Evolutionary conservation across 2,888 invertebrate genomes (phyloP).

Genomic region (Melanostoma scalare): DNA sequence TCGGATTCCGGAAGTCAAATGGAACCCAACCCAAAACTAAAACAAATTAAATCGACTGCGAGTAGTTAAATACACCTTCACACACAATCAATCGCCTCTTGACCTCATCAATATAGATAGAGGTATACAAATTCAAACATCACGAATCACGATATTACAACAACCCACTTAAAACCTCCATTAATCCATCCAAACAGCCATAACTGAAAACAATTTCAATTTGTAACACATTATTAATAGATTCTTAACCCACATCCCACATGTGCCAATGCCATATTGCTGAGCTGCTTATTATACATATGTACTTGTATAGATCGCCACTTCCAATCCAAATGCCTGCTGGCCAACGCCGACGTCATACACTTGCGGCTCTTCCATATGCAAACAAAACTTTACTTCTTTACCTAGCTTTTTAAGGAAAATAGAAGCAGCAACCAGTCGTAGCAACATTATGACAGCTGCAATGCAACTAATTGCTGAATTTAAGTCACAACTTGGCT

Average conservation of each 20-base stretch:
- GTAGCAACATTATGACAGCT: constrained; percentile 40
- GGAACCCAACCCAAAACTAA: no score
- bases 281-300: neutral
- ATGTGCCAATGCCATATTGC: constrained; percentile 43
- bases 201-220: constrained; percentile 48
- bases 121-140: constrained; percentile 27
- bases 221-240: constrained; percentile 69
- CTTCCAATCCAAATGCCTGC: no score
- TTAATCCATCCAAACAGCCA: constrained; percentile 13
- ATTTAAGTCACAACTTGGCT: constrained; percentile 42
- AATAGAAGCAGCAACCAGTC: constrained; percentile 7
- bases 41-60: no score
- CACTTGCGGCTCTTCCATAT: constrained; percentile 1
- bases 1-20: no score
- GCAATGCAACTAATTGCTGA: constrained; percentile 56
- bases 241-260: constrained; percentile 54
- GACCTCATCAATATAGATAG: constrained; percentile 44
- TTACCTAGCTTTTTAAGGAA: constrained; percentile 42
- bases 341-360: constrained; percentile 12
- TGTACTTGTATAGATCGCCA: constrained; percentile 2
- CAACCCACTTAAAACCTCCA: constrained; percentile 21
- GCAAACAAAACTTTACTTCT: constrained; percentile 11
- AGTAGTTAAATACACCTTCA: no score
- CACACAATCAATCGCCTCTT: constrained; percentile 14
- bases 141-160: constrained; percentile 36